A percentile compares a stretch with the other conserved stretches of the same genome.
These are phyloP conservation scores for Dysmachus trigonus DNA, from an alignment of 2,888 invertebrate genomes.

Conservation along the genomic window DNA sequence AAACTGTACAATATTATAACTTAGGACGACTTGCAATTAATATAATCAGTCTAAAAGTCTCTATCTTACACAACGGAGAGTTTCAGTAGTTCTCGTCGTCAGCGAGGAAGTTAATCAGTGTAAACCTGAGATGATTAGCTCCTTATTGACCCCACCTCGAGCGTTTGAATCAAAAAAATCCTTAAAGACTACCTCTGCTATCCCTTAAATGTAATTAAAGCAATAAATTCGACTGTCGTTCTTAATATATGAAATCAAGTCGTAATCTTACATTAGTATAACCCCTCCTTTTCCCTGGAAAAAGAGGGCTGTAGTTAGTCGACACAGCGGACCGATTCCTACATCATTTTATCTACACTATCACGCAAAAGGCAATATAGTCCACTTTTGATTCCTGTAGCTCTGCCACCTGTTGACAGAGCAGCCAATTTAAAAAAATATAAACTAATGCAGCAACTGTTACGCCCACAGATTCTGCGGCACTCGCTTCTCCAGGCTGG, in stretches of 20 bases:
- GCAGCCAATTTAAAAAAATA: constrained; percentile 7
- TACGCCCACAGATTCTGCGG: constrained; percentile 47
- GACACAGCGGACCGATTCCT: neutral
- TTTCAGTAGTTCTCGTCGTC: neutral
- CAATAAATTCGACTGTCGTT: constrained; percentile 41
- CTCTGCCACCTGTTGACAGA: neutral
- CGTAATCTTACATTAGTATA: neutral
- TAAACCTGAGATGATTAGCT: constrained; percentile 33
- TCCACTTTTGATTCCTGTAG: constrained; percentile 38
- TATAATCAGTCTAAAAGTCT: constrained; percentile 50
- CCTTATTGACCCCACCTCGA: constrained; percentile 4
- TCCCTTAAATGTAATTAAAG: constrained; percentile 34
- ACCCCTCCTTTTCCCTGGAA: neutral
- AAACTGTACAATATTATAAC: constrained; percentile 1
- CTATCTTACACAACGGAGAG: constrained; percentile 42
- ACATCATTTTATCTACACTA: constrained; percentile 28
- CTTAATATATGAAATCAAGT: neutral
- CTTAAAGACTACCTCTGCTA: constrained; percentile 30
- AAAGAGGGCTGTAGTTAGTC: neutral
- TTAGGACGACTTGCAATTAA: constrained; percentile 21
- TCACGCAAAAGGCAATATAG: constrained; percentile 36
- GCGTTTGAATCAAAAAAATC: constrained; percentile 18
- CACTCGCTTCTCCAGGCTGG: constrained; percentile 43
- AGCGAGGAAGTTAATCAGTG: constrained; percentile 32
- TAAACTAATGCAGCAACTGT: constrained; percentile 31